Base-by-base conservation (phyloP, 2,888 invertebrate species). In the Agapostemon virescens region DNA sequence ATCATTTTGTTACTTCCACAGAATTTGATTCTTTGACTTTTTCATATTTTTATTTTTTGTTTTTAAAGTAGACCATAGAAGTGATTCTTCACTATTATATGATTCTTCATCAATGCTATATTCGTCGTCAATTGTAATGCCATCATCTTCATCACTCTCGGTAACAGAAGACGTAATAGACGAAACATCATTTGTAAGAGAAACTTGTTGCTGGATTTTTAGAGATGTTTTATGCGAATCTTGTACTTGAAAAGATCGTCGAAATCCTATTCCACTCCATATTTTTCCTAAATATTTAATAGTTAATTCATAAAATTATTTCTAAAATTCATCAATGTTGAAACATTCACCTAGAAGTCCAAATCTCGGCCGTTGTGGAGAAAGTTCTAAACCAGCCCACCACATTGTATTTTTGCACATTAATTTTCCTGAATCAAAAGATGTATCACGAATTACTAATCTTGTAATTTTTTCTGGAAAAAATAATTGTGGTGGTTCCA, bases 321-420 rank as follows among this genome's bases (percentile, higher is more conserved):
- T 23, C n/a, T 42, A 42, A 61, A 63, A 49, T 30, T 15, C 11
- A n/a, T 49, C n/a, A 30, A 72, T 42, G 38, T 38, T n/a, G 20
- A 42, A 23, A 36, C 58, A 42, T 20, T 58, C 94, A 85, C 95
- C 95, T 49, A 96, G 92, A 33, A 96, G 90, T 0, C 96, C 96
- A 67, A 96, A 93, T 61, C 95, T 94, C 0, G 94, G 94, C 30
- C 95, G 93, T 1, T 95, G 94, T 0, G 96, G 95, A 9, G 94
- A 93, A 67, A 96, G 93, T 92, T 95, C 94, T 73, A 96, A 93
- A 30, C 96, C 96, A 77, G 95, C 95, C 96, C 96, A 96, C 96
- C 96, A 96, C 93, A 95, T 95, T 77, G 94, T 93, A 90, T 96
- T 95, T 91, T 95, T 95, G 89, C 95, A 95, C 68, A 94, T 93